Conservation (phyloP, 2,797 vertebrate species). For the Micropoecilia bifurca region DNA sequence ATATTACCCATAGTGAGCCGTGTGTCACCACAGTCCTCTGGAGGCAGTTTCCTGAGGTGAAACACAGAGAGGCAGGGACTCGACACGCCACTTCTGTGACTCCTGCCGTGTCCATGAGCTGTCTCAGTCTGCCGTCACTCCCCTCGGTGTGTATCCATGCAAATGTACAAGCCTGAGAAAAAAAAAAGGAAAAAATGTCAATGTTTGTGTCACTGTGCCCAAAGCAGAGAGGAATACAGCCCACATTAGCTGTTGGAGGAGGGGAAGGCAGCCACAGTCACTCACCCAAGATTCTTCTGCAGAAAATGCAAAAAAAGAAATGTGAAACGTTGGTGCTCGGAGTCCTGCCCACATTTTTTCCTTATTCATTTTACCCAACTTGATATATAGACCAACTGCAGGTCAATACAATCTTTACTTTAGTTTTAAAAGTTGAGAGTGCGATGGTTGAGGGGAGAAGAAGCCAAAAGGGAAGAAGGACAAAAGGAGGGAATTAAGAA, state of each 20-base stretch:
- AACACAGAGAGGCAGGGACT: constrained; percentile 52
- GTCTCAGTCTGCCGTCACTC: constrained; percentile 43
- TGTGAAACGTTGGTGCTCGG: constrained; percentile 1
- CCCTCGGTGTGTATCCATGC: constrained; percentile 16
- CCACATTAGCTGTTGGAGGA: constrained; percentile 67
- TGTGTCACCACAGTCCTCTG: constrained; percentile 49
- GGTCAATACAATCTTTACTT: not conserved
- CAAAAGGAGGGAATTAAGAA: not conserved
- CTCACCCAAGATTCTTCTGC: constrained; percentile 28
- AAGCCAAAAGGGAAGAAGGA: too few species aligned
- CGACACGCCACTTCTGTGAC: constrained; percentile 55
- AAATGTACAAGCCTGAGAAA: constrained; percentile 1
- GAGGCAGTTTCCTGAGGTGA: constrained; percentile 50
- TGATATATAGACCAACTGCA: not conserved
- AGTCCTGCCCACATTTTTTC: constrained; percentile 36
- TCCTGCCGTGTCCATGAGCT: constrained; percentile 59
- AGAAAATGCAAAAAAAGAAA: constrained; percentile 2
- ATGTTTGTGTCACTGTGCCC: constrained; percentile 39
- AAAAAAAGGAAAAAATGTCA: constrained; percentile 9
- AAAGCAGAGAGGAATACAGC: constrained; percentile 56
- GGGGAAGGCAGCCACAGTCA: constrained; percentile 46
- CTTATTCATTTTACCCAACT: constrained; percentile 25
- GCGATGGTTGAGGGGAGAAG: too few species aligned
- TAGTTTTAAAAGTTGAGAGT: not conserved
- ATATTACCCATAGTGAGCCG: constrained; percentile 43